Conservation (phyloP, 2,113 vertebrate genomes). For the Lutjanus erythropterus region DNA sequence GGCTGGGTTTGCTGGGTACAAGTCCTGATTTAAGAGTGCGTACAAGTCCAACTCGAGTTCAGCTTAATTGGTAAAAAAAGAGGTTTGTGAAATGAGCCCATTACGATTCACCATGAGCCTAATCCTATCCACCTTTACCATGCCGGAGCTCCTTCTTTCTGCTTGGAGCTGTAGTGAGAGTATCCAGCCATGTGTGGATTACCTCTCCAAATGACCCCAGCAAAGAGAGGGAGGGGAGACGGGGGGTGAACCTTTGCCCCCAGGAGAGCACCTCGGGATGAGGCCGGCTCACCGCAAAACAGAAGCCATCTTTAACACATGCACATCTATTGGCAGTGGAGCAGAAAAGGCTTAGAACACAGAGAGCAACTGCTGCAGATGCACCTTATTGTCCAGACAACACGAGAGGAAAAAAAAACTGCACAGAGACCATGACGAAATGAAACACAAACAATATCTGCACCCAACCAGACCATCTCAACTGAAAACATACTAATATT, state of each 20-base stretch:
- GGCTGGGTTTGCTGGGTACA: constrained; percentile 44
- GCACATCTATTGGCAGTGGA: constrained; percentile 85
- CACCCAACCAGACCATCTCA: background rate
- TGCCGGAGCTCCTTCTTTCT: constrained; percentile 34
- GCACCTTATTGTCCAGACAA: constrained; percentile 34
- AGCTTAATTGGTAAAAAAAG: constrained; percentile 52
- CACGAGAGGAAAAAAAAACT: background rate
- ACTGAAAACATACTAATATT: constrained; percentile 8
- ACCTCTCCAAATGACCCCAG: constrained; percentile 74
- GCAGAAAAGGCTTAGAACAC: constrained; percentile 80
- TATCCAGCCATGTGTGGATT: constrained; percentile 80
- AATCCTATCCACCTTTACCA: constrained; percentile 59
- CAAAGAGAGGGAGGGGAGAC: constrained; percentile 41
- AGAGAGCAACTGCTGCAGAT: constrained; percentile 45
- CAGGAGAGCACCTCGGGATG: constrained; percentile 76
- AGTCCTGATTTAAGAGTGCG: constrained; percentile 24
- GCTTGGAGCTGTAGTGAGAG: constrained; percentile 48
- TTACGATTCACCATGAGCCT: constrained; percentile 60
- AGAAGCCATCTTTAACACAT: constrained; percentile 78
- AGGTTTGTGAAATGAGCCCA: constrained; percentile 56
- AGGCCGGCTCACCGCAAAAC: constrained; percentile 57
- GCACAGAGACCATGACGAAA: constrained; percentile 11
- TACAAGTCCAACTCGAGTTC: constrained; percentile 43
- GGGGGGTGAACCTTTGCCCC: constrained; percentile 67
- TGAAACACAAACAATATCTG: constrained; percentile 25